Conservation (phyloP, 2,888 invertebrate species). For the Lydus trimaculatus region DNA sequence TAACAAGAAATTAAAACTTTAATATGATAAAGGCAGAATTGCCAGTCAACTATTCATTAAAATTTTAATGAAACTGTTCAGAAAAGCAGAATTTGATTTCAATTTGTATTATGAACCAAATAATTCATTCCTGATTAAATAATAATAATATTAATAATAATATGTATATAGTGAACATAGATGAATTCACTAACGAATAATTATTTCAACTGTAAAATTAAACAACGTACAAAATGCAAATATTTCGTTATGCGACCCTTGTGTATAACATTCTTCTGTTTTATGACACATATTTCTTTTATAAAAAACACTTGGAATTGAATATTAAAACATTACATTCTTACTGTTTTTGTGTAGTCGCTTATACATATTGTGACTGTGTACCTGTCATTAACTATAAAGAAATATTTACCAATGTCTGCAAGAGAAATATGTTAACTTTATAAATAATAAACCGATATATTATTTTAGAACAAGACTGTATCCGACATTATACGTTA, state of each 20-base stretch:
- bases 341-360: background rate
- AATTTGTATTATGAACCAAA: slow-evolving; percentile 9
- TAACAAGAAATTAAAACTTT: background rate
- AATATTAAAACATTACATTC: background rate
- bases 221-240: background rate
- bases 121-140: slow-evolving; percentile 26
- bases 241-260: background rate
- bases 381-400: background rate
- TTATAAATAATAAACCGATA: slow-evolving; percentile 60
- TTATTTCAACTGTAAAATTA: too few relatives aligned
- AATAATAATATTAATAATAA: slow-evolving; percentile 14
- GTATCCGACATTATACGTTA: slow-evolving; percentile 53
- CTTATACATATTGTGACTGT: slow-evolving; percentile 28
- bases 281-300: background rate
- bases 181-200: background rate
- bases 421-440: slow-evolving; percentile 57
- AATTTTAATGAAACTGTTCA: slow-evolving; percentile 29
- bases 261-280: background rate
- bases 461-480: slow-evolving; percentile 55
- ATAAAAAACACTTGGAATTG: background rate
- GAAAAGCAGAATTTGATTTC: slow-evolving; percentile 18
- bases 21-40: slow-evolving; percentile 14
- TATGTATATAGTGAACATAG: background rate
- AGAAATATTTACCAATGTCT: slow-evolving; percentile 44
- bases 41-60: slow-evolving; percentile 26